A percentile compares a stretch with the other conserved stretches of the same genome.
Conservation (phyloP, 2,888 invertebrate genomes). For the Lasioglossum figueresi region DNA sequence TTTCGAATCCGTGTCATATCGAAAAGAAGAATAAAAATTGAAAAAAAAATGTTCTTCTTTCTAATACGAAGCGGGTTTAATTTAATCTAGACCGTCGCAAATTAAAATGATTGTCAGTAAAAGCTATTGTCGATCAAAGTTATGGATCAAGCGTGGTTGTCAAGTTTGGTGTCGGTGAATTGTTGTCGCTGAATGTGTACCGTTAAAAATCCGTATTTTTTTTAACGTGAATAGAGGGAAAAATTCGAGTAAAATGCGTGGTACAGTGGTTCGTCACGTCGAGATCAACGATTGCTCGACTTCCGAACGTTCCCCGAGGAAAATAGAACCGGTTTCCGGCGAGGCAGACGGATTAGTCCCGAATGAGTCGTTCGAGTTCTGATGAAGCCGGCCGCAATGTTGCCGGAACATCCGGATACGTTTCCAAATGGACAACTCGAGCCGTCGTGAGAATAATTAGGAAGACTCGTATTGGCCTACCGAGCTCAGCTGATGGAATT, state of each 20-base stretch:
- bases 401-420: constrained; percentile 44
- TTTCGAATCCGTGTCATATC: neutral
- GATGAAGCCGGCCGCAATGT: constrained; percentile 43
- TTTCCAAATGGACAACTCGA: constrained; percentile 28
- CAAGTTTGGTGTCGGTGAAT: neutral
- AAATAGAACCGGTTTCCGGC: neutral
- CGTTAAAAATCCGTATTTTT: neutral
- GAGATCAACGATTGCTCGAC: neutral
- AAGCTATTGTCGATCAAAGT: neutral
- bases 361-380: constrained; percentile 25
- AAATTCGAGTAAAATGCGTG: neutral
- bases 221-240: neutral
- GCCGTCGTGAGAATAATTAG: constrained; percentile 10
- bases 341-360: neutral
- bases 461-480: constrained; percentile 5
- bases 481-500: constrained; percentile 8
- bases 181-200: neutral
- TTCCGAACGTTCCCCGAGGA: neutral
- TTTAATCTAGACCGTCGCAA: neutral
- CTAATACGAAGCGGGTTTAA: neutral
- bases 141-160: neutral
- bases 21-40: neutral
- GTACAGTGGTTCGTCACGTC: neutral
- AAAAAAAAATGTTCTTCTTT: neutral
- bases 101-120: neutral